These are phyloP conservation scores for Thermophis baileyi DNA, from an alignment of 2,113 vertebrate genomes.

Conservation along the genomic window DNA sequence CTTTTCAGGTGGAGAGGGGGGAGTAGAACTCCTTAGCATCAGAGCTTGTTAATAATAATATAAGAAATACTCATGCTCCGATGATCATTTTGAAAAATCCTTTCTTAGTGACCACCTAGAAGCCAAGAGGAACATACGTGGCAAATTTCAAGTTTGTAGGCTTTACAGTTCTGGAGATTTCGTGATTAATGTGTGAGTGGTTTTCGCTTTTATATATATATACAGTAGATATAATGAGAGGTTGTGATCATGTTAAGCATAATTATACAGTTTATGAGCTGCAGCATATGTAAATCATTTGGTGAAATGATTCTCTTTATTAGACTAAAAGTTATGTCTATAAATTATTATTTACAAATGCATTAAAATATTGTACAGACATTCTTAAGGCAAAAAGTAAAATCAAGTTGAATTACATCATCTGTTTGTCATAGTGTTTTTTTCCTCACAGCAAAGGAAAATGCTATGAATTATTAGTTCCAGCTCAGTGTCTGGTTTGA, in stretches of 20 bases:
- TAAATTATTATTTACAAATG: neutral
- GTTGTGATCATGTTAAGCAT: conserved; percentile 1
- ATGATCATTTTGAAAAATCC: no score
- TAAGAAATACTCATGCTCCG: no score
- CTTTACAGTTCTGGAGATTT: no score
- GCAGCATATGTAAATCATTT: neutral
- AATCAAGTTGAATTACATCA: neutral
- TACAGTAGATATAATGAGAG: no score
- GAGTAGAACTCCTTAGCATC: no score
- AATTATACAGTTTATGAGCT: conserved; percentile 2
- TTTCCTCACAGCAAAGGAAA: neutral
- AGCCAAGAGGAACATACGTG: no score
- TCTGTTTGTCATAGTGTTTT: neutral
- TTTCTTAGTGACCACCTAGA: no score
- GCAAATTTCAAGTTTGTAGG: no score
- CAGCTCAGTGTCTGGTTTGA: neutral
- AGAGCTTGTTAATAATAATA: no score
- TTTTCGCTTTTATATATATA: no score
- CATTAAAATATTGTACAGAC: neutral
- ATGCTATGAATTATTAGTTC: neutral
- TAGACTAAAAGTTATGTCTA: neutral
- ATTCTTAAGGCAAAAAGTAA: neutral
- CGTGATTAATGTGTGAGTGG: no score
- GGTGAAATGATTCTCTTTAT: neutral
- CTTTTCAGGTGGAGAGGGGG: no score